phyloP scores from a whole-genome alignment of 1,140 invertebrate species.

The Centruroides sculpturatus region DNA sequence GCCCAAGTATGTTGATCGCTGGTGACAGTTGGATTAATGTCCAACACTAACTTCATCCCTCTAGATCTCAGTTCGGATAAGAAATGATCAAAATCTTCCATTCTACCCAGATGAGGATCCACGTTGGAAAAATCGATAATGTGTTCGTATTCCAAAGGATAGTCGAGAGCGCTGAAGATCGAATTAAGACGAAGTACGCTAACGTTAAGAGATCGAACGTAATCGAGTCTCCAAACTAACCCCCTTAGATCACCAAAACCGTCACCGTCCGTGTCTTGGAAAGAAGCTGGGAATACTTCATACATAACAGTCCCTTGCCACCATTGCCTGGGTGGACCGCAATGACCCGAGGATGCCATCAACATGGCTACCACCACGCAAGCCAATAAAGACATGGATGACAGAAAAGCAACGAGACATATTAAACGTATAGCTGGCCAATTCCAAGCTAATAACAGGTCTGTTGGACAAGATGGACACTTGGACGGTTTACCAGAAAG shows the following conservation, averaged over 20 bases:
- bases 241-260: conserved; percentile 18
- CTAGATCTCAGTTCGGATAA: conserved; percentile 40
- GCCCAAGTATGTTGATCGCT: conserved; percentile 20
- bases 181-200: conserved; percentile 53
- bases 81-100: conserved; percentile 47
- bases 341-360: background rate
- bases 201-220: conserved; percentile 44
- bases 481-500: no score
- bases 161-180: conserved; percentile 50
- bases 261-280: conserved; percentile 50
- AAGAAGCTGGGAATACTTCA: conserved; percentile 66
- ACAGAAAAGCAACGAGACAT: no score
- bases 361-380: no score
- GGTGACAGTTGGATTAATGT: conserved; percentile 33
- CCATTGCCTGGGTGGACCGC: conserved; percentile 42
- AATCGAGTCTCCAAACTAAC: conserved; percentile 37
- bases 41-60: conserved; percentile 55
- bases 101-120: conserved; percentile 43
- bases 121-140: conserved; percentile 44
- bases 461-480: no score
- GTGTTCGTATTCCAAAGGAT: conserved; percentile 51
- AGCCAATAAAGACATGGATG: no score
- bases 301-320: conserved; percentile 66
- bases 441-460: no score
- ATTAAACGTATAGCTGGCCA: no score